These are phyloP conservation scores for Nasonia giraulti DNA, from an alignment of 1,140 invertebrate species.

Conservation along the genomic window DNA sequence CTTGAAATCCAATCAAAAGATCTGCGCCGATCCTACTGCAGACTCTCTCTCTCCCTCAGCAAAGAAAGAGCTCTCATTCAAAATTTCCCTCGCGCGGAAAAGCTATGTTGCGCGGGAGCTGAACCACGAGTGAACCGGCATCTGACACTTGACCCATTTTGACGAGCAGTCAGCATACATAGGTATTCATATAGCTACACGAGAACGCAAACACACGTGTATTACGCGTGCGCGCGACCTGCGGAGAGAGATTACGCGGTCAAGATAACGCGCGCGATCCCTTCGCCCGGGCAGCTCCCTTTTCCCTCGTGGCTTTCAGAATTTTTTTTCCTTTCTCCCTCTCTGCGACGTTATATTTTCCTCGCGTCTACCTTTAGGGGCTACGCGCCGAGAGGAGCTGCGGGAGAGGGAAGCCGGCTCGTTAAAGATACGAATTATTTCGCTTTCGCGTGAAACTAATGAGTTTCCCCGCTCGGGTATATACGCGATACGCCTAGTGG, in stretches of 20 bases:
- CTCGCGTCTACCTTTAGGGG: neutral
- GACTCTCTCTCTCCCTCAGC: neutral
- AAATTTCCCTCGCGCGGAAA: neutral
- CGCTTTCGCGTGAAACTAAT: constrained; percentile 38
- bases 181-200: neutral
- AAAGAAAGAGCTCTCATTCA: neutral
- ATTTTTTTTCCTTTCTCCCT: neutral
- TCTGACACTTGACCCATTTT: constrained; percentile 38
- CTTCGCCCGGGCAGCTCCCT: neutral
- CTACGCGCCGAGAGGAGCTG: neutral
- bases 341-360: neutral
- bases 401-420: constrained; percentile 10
- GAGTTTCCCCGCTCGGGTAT: neutral
- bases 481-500: neutral
- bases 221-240: neutral
- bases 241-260: constrained; percentile 17
- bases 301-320: neutral
- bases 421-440: constrained; percentile 39
- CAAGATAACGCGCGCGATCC: constrained; percentile 18
- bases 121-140: constrained; percentile 7
- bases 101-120: neutral
- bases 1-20: constrained; percentile 1
- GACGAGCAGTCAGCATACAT: neutral
- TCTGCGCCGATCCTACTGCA: neutral
- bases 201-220: neutral